These are phyloP conservation scores for Harpalus rubripes DNA, from an alignment of 2,888 invertebrate genomes.

Conservation along the genomic window DNA sequence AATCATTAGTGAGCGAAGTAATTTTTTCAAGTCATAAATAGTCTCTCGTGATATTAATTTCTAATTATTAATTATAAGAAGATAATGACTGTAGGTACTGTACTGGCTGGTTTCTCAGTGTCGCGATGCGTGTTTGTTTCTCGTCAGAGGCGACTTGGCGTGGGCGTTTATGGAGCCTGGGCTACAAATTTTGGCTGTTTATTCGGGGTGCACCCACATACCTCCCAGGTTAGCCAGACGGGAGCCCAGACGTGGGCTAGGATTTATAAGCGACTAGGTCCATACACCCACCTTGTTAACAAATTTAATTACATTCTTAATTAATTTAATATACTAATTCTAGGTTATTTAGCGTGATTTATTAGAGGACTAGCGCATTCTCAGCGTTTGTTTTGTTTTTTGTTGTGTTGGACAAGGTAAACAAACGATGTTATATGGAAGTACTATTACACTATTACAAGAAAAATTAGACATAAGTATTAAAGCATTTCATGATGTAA, in stretches of 20 bases:
- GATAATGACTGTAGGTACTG: not conserved
- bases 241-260: conserved; percentile 36
- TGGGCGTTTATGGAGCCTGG: conserved; percentile 58
- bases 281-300: conserved; percentile 61
- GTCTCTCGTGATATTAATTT: not conserved
- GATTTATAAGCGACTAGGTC: conserved; percentile 46
- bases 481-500: too few species aligned
- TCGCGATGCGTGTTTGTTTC: conserved; percentile 4
- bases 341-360: not conserved
- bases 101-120: not conserved
- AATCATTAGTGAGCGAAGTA: not conserved
- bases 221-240: conserved; percentile 56
- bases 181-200: conserved; percentile 62
- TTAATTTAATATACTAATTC: conserved; percentile 58
- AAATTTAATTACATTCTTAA: conserved; percentile 65
- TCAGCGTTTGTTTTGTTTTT: not conserved
- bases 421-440: not conserved
- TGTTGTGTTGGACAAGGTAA: not conserved
- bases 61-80: not conserved
- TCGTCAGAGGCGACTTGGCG: conserved; percentile 17
- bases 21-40: conserved; percentile 4
- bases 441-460: too few species aligned
- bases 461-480: too few species aligned
- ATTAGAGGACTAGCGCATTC: not conserved
- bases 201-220: conserved; percentile 60